Evolutionary conservation across 2,797 vertebrate genomes (phyloP).

Genomic region (Lycodopsis pacificus): DNA sequence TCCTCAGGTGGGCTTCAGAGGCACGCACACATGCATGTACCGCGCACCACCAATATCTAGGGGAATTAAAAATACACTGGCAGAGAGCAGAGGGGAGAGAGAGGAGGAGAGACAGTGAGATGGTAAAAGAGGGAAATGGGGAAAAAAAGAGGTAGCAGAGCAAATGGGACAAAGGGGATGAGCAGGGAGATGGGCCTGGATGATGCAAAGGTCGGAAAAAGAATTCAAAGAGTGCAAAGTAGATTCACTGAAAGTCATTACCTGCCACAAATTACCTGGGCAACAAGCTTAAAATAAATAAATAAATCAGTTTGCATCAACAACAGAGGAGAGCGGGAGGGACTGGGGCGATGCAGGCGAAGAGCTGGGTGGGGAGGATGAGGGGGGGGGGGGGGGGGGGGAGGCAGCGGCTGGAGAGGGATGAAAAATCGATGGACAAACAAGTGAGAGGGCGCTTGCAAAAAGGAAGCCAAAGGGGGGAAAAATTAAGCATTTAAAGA

Average conservation of each 20-base stretch:
- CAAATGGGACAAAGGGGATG: conserved; percentile 70
- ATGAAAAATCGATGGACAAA: conserved; percentile 87
- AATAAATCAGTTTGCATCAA: conserved; percentile 79
- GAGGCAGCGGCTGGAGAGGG: conserved; percentile 69
- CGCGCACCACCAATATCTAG: conserved; percentile 84
- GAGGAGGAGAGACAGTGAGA: conserved; percentile 44
- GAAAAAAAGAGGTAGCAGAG: conserved; percentile 40
- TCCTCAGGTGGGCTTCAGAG: conserved; percentile 87
- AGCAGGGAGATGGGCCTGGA: conserved; percentile 58
- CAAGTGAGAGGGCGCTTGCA: conserved; percentile 77
- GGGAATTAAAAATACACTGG: conserved; percentile 84
- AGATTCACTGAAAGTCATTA: conserved; percentile 96
- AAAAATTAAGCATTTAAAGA: conserved; percentile 85
- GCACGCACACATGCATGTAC: conserved; percentile 63
- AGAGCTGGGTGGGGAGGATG: conserved; percentile 30
- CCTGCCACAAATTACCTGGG: conserved; percentile 95
- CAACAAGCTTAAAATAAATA: conserved; percentile 89
- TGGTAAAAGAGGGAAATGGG: conserved; percentile 40
- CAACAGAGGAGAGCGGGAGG: conserved; percentile 59
- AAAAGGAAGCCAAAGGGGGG: conserved; percentile 78
- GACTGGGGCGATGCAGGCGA: conserved; percentile 62
- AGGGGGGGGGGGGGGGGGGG: conserved; percentile 23
- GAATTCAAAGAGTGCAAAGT: conserved; percentile 88
- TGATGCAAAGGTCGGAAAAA: conserved; percentile 78
- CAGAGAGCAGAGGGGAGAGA: conserved; percentile 46